phyloP scores from a whole-genome alignment of 2,113 vertebrate genomes.

The Zosterops lateralis region DNA sequence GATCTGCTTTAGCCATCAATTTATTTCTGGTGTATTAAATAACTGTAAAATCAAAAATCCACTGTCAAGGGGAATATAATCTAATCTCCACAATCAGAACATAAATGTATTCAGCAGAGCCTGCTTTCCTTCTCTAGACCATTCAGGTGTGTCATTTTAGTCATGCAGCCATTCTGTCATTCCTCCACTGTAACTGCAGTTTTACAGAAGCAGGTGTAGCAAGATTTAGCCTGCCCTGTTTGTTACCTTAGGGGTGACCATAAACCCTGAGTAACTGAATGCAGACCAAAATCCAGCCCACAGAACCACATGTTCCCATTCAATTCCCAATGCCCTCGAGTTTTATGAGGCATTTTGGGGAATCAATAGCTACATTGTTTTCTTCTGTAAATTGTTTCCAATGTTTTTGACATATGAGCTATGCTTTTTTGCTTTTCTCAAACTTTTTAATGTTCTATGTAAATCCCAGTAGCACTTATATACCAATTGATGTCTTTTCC shows the following conservation, averaged over 20 bases:
- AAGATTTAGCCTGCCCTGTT: not conserved
- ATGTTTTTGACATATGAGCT: conserved; percentile 41
- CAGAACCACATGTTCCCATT: not conserved
- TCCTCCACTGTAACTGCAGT: not conserved
- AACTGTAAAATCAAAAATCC: not conserved
- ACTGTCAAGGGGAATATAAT: not conserved
- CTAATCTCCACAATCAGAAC: not conserved
- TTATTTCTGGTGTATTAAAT: not conserved
- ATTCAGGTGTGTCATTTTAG: not conserved
- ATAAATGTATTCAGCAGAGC: not conserved
- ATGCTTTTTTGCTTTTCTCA: not conserved
- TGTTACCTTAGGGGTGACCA: not conserved
- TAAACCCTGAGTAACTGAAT: not conserved
- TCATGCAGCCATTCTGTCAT: not conserved
- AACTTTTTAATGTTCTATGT: conserved; percentile 6
- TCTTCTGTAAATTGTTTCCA: conserved; percentile 48
- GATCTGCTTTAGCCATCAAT: not conserved
- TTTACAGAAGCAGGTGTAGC: not conserved
- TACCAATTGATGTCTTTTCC: not conserved
- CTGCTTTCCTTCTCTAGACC: not conserved
- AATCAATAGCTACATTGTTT: conserved; percentile 28
- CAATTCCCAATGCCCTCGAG: not conserved
- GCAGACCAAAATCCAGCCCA: not conserved
- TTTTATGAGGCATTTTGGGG: not conserved
- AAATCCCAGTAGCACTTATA: conserved; percentile 30